These are phyloP conservation scores for Trichoplusia ni DNA, from an alignment of 1,140 invertebrate species.

Conservation along the genomic window DNA sequence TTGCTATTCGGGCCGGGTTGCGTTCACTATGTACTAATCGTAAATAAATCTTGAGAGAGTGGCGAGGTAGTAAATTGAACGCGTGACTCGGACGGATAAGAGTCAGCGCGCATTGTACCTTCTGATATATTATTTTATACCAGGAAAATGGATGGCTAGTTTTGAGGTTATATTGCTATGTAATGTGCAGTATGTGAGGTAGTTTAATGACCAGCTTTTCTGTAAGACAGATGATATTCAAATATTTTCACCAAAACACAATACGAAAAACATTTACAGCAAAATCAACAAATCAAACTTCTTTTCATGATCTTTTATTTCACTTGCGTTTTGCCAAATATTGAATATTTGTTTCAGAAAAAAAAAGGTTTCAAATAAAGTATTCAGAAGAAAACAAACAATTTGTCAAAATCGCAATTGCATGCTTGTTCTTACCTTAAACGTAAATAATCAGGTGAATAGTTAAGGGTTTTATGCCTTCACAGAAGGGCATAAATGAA, in stretches of 20 bases:
- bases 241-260: too few species aligned
- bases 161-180: background rate
- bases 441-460: slow-evolving; percentile 35
- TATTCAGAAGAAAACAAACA: background rate
- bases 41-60: slow-evolving; percentile 52
- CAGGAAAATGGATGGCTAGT: background rate
- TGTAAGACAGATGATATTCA: too few species aligned
- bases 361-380: background rate
- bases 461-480: slow-evolving; percentile 33
- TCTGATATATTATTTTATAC: background rate
- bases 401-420: background rate
- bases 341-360: too few species aligned
- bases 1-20: slow-evolving; percentile 44
- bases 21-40: slow-evolving; percentile 47
- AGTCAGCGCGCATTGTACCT: background rate
- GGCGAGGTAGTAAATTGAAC: slow-evolving; percentile 46
- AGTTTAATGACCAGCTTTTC: too few species aligned
- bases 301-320: too few species aligned
- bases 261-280: too few species aligned
- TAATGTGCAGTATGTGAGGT: too few species aligned
- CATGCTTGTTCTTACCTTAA: slow-evolving; percentile 6
- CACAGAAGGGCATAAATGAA: slow-evolving; percentile 30
- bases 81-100: slow-evolving; percentile 39
- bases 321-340: too few species aligned
- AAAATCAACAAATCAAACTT: too few species aligned